Conservation (phyloP, 2,113 vertebrate genomes). For the Rallus limicola region DNA sequence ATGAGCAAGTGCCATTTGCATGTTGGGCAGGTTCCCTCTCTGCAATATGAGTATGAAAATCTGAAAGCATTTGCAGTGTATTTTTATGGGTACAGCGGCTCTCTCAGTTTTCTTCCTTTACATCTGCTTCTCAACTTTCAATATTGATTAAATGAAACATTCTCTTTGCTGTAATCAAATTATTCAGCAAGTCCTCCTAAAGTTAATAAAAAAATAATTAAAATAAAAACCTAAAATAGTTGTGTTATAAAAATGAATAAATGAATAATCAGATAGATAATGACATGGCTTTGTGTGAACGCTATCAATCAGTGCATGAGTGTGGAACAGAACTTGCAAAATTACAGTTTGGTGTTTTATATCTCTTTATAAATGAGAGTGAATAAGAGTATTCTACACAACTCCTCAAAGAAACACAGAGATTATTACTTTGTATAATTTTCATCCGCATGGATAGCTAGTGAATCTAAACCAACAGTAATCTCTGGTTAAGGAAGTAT, state of each 20-base stretch:
- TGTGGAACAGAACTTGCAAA: not conserved
- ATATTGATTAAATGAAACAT: constrained; percentile 6
- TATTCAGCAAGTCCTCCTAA: not conserved
- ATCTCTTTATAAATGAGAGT: not conserved
- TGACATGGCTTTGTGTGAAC: not conserved
- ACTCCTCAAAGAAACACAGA: not conserved
- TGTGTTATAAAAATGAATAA: not conserved
- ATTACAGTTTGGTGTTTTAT: not conserved
- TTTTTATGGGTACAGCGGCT: not conserved
- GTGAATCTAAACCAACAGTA: not conserved
- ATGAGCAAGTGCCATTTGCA: not conserved
- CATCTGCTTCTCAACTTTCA: not conserved
- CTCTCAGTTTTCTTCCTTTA: not conserved
- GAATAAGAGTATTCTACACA: not conserved
- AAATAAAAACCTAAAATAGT: not conserved
- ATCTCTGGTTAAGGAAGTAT: not conserved
- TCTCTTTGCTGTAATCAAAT: not conserved
- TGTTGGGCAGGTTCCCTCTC: not conserved
- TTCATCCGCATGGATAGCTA: not conserved
- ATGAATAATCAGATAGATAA: not conserved
- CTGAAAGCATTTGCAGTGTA: not conserved
- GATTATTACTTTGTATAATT: not conserved
- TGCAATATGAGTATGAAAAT: not conserved
- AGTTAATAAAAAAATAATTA: not conserved
- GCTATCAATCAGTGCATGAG: not conserved